Evolutionary conservation across 1,140 invertebrate genomes (phyloP), one percentile per base, ranked within the genome.

Genomic region (Euwallacea fornicatus): DNA sequence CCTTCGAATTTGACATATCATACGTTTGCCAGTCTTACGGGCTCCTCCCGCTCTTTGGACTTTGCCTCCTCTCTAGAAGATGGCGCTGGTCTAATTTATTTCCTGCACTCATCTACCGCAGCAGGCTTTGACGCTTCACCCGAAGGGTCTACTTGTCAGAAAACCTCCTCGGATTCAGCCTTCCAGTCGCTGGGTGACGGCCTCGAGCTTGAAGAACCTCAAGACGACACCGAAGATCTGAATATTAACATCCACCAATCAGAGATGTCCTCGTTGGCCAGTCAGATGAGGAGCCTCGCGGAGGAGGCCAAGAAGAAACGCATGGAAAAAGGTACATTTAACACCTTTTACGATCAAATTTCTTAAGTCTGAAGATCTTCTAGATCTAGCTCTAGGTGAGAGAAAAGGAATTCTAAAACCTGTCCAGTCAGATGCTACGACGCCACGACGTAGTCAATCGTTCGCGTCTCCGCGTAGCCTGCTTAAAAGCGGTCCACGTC

Each of bases 141-240:
- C 6, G 86, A 87, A 73, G 85, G 84, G 74, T 84, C 84, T 64
- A 82, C 84, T 46, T 86, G 83, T 76, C 84, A 84, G 70, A 84
- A 86, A 65, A 85, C 85, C 71, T 86, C 85, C 61, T 86, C 86
- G 33, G 83, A 85, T 75, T 81, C 79, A 2, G 78, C 79, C 0
- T 81, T 81, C 70, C 79, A 80, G 53, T 80, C 80, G 9, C 73
- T 81, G n/a, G 78, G 78, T 44, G 80, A 80, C 71, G 80, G 80
- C 42, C 71, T 81, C 0, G 80, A 81, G 69, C 59, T 80, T 43
- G 73, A 76, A 58, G 63, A 72, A 43, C 43, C 16, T 13, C 13
- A 47, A 47, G 61, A 76, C 15, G 70, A 76, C 11, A 53, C 42
- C 2, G 73, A 73, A 60, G 58, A 67, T 43, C 47, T 60, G 13